These are phyloP conservation scores for Colletes gigas DNA, from an alignment of 1,140 invertebrate genomes.

Conservation along the genomic window DNA sequence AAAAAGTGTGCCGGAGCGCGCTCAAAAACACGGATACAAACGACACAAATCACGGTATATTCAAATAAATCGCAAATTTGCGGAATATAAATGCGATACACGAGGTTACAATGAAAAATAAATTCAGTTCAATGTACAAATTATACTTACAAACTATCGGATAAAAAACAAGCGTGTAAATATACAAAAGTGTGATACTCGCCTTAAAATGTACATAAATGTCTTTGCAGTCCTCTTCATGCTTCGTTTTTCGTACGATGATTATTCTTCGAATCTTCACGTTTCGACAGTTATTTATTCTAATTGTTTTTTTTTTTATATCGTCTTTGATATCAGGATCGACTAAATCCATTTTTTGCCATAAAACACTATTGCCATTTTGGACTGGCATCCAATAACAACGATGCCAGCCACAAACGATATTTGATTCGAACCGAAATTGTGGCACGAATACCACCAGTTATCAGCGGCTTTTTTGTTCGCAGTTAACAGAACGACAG, in stretches of 20 bases:
- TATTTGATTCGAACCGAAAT: slow-evolving; percentile 22
- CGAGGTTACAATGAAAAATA: not conserved
- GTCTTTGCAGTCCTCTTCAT: slow-evolving; percentile 45
- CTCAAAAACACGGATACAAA: not conserved
- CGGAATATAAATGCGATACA: not conserved
- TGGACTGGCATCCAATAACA: not conserved
- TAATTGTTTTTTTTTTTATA: slow-evolving; percentile 42
- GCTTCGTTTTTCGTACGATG: slow-evolving; percentile 29
- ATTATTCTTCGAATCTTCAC: slow-evolving; percentile 44
- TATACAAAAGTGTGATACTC: slow-evolving; percentile 69
- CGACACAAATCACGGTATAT: slow-evolving; percentile 17
- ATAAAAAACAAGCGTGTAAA: slow-evolving; percentile 13
- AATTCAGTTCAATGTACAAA: not conserved
- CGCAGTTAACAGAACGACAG: slow-evolving; percentile 41
- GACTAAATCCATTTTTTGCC: slow-evolving; percentile 8
- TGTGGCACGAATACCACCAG: slow-evolving; percentile 8
- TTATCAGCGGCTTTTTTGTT: slow-evolving; percentile 22
- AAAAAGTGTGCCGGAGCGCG: not conserved
- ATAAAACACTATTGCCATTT: slow-evolving; percentile 39
- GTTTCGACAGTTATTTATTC: slow-evolving; percentile 28
- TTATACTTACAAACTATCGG: slow-evolving; percentile 5
- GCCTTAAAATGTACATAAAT: slow-evolving; percentile 60
- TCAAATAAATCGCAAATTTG: not conserved
- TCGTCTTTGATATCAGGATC: not conserved
- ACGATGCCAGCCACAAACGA: slow-evolving; percentile 1